These are phyloP conservation scores for Ianthella basta DNA, from an alignment of 37 sponge, comb jelly and placozoan species.

Conservation along the genomic window DNA sequence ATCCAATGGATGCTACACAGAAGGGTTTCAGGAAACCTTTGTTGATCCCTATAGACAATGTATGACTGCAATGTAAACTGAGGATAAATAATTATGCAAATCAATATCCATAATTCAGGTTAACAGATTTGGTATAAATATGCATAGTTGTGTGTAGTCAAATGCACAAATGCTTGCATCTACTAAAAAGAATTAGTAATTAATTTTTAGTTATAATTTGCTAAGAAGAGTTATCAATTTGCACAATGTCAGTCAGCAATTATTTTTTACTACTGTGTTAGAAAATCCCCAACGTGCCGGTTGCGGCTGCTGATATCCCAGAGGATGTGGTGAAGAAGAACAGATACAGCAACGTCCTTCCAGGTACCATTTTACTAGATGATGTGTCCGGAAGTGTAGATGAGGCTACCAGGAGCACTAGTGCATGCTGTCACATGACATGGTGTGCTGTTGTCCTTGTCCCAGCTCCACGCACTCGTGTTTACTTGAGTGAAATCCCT, in stretches of 20 bases:
- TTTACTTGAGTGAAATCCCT: background rate
- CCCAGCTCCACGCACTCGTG: slow-evolving; percentile 37
- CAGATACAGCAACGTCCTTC: slow-evolving; percentile 86
- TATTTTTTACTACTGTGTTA: slow-evolving; percentile 35
- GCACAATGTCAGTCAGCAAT: too few species aligned
- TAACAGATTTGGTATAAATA: too few species aligned
- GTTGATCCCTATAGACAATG: background rate
- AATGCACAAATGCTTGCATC: too few species aligned
- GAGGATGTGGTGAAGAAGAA: slow-evolving; percentile 81
- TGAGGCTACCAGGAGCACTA: too few species aligned
- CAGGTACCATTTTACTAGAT: slow-evolving; percentile 45
- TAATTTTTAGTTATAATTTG: too few species aligned
- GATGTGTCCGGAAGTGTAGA: too few species aligned
- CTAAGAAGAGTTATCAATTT: too few species aligned
- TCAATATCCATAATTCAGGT: too few species aligned
- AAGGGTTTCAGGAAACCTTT: background rate
- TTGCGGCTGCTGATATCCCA: slow-evolving; percentile 64
- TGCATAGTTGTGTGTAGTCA: too few species aligned
- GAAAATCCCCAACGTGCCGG: slow-evolving; percentile 63
- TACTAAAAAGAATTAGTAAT: too few species aligned
- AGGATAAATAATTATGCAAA: too few species aligned
- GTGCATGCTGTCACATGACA: background rate
- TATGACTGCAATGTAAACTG: too few species aligned
- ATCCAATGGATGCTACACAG: background rate
- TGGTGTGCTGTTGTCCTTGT: background rate